Evolutionary conservation across 2,888 invertebrate species (phyloP).

Genomic region (Drosophila fulvimacula): DNA sequence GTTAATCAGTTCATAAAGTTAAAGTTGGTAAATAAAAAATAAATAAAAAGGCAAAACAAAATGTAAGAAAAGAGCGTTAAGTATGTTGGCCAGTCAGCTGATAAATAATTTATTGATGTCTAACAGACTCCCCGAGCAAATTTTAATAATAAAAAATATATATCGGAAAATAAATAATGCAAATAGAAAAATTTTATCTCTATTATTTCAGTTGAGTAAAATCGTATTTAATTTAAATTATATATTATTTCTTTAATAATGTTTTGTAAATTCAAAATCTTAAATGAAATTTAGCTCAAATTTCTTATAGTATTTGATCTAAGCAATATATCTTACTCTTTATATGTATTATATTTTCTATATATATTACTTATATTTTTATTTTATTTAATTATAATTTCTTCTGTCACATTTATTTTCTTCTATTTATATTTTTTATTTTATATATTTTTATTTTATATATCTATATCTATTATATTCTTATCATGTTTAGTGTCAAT

Average conservation of each 20-base stretch:
- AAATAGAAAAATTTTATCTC: background rate
- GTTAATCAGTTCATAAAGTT: constrained; percentile 75
- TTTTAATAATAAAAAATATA: background rate
- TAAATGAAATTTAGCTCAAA: background rate
- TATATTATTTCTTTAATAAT: background rate
- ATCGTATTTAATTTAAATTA: background rate
- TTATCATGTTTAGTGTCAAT: background rate
- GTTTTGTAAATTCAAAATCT: background rate
- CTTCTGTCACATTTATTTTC: too few relatives aligned
- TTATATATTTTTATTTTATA: background rate
- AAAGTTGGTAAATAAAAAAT: constrained; percentile 30
- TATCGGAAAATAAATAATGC: background rate
- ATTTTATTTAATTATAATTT: too few relatives aligned
- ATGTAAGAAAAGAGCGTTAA: constrained; percentile 18
- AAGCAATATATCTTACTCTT: background rate
- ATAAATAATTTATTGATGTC: constrained; percentile 31
- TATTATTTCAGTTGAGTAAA: background rate
- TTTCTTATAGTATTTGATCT: too few relatives aligned
- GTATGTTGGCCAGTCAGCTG: constrained; percentile 35
- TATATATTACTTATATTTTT: too few relatives aligned
- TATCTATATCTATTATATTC: background rate
- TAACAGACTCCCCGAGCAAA: background rate
- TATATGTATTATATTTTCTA: background rate
- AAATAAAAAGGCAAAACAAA: background rate
- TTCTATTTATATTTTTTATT: background rate